Percentiles rank a stretch among this genome's conserved stretches.
Evolutionary conservation across 2,797 vertebrate genomes (phyloP).

Genomic region (Acrossocheilus fasciatus): DNA sequence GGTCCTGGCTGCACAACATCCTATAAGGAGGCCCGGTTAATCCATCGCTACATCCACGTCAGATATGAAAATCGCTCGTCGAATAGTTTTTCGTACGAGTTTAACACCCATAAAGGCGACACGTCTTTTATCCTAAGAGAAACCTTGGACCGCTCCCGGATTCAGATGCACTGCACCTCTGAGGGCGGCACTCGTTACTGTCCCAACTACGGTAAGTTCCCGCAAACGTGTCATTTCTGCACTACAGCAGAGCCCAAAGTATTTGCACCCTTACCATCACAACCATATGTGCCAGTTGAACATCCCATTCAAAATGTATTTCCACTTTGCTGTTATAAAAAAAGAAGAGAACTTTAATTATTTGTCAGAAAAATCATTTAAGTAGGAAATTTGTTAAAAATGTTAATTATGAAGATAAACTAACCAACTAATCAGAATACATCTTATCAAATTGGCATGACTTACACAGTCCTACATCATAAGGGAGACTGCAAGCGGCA

Average conservation of each 20-base stretch:
- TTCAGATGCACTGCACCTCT: conserved; percentile 26
- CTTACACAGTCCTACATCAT: too few relatives aligned
- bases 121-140: conserved; percentile 26
- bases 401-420: too few relatives aligned
- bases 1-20: background rate
- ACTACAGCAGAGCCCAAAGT: background rate
- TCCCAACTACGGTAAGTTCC: conserved; percentile 41
- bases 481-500: too few relatives aligned
- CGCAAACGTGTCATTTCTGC: background rate
- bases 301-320: too few relatives aligned
- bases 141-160: conserved; percentile 13
- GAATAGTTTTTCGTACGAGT: conserved; percentile 20
- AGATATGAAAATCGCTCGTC: conserved; percentile 16
- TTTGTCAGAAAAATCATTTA: too few relatives aligned
- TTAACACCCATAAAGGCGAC: conserved; percentile 42
- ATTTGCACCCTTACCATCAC: too few relatives aligned
- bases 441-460: too few relatives aligned
- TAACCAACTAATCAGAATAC: too few relatives aligned
- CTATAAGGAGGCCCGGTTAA: background rate
- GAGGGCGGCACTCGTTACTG: background rate
- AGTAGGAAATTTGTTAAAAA: too few relatives aligned
- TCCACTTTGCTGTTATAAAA: too few relatives aligned
- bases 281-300: too few relatives aligned
- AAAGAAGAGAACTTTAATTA: too few relatives aligned
- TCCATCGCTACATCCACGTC: conserved; percentile 22